Evolutionary conservation across 2,797 vertebrate genomes (phyloP), one percentile per base, ranked within the genome.

Genomic region (Takifugu rubripes): DNA sequence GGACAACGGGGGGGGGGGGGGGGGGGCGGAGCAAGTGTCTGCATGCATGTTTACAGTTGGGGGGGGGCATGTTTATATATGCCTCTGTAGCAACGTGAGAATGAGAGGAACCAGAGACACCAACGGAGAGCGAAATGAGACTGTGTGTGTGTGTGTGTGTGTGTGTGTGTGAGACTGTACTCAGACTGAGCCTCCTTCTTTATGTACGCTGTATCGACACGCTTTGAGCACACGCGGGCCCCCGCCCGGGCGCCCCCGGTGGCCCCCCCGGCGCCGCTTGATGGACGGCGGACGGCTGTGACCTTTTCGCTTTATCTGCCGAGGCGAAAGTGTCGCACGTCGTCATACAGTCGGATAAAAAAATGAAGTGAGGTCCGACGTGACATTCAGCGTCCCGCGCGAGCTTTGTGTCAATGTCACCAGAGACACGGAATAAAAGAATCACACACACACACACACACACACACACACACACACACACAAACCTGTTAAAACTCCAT

Each of bases 71-170:
- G 44, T 45, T 36, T 45, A n/a, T 5, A 10, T 17, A n/a, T 45
- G 69, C 53, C 59, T 75, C 62, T 73, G 70, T 71, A 59, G 49
- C 69, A 33, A 69, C 59, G 68, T 60, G 59, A 75, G 61, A 33
- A 5, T 66, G 62, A 49, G 49, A 64, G 47, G 59, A 74, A 25
- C 66, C 56, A 47, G 33, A 54, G 62, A 75, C 66, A 67, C 57
- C 5, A 51, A 17, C 42, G 44, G 63, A 65, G 5, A 51, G 7
- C 51, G 68, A 77, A 74, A 84, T 68, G 75, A 74, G 68, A 68
- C 59, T 54, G 62, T 76, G 70, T 50, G 54, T 54, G 49, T 3
- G 67, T 58, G 42, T 43, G 57, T 57, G 50, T 25, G 52, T 8
- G 44, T 6, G 46, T 48, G 46, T 25, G 46, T 48, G 46, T 9